Evolutionary conservation across 2,113 vertebrate species (phyloP).

Genomic region (Anolis carolinensis): DNA sequence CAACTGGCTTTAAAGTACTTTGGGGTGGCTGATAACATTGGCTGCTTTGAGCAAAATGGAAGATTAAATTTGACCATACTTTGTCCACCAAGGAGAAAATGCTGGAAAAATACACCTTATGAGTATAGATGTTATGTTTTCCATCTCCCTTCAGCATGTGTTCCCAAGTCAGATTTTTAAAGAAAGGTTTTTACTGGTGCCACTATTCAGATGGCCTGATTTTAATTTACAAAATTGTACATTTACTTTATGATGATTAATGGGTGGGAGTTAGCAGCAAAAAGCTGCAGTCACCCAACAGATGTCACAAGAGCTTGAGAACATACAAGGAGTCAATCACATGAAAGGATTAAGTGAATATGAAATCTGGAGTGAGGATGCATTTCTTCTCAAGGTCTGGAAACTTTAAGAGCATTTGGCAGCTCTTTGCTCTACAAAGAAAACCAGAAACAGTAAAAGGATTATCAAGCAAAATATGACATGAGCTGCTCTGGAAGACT

Average conservation of each 20-base stretch:
- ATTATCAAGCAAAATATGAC: neutral
- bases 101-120: neutral
- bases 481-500: conserved; percentile 1
- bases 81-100: conserved; percentile 35
- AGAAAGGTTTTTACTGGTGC: conserved; percentile 11
- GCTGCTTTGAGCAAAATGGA: conserved; percentile 24
- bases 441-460: conserved; percentile 45
- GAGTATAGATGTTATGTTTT: conserved; percentile 33
- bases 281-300: conserved; percentile 50
- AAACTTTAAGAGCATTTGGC: conserved; percentile 59
- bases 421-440: conserved; percentile 56
- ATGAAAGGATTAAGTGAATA: conserved; percentile 47
- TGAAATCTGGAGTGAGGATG: conserved; percentile 48
- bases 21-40: too few relatives aligned
- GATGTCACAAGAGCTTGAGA: conserved; percentile 46
- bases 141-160: neutral
- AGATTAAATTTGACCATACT: conserved; percentile 15
- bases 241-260: conserved; percentile 41
- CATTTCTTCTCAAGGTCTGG: conserved; percentile 36
- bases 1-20: too few relatives aligned
- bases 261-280: conserved; percentile 39
- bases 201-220: conserved; percentile 33
- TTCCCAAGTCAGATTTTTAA: conserved; percentile 28
- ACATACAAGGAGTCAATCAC: conserved; percentile 40
- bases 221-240: conserved; percentile 53